Percentiles rank a stretch among this genome's conserved stretches.
These are phyloP conservation scores for Amblyopsis rosae DNA, from an alignment of 2,113 vertebrate genomes.

Conservation along the genomic window DNA sequence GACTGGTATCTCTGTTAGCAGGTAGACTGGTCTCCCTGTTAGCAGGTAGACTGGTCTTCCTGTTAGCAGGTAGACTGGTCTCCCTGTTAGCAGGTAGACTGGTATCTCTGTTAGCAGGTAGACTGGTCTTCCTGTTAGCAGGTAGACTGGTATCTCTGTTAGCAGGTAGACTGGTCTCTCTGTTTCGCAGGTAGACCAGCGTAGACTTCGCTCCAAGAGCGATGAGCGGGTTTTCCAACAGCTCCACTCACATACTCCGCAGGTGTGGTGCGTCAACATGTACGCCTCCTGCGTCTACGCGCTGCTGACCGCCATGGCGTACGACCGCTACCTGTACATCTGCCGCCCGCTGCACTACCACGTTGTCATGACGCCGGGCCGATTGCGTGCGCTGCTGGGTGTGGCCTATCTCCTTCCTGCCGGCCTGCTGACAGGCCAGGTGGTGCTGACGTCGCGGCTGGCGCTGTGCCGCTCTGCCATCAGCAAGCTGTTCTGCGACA, in stretches of 20 bases:
- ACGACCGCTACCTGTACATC: constrained; percentile 70
- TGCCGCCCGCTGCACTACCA: constrained; percentile 68
- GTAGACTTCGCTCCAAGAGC: too few species aligned
- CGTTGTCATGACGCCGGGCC: constrained; percentile 39
- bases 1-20: too few species aligned
- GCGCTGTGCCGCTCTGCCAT: constrained; percentile 47
- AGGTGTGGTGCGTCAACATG: constrained; percentile 51
- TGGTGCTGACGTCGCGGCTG: constrained; percentile 44
- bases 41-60: too few species aligned
- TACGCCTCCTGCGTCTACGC: constrained; percentile 55
- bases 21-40: too few species aligned
- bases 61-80: too few species aligned
- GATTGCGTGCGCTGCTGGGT: constrained; percentile 42
- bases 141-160: too few species aligned
- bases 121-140: too few species aligned
- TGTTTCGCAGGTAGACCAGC: too few species aligned
- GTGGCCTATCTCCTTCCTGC: constrained; percentile 41
- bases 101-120: too few species aligned
- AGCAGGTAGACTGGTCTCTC: too few species aligned
- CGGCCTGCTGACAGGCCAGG: constrained; percentile 31
- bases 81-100: too few species aligned
- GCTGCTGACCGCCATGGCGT: constrained; percentile 66
- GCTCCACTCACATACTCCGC: background rate
- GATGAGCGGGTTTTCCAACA: too few species aligned
- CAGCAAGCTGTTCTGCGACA: constrained; percentile 65